phyloP scores from a whole-genome alignment of 2,888 invertebrate genomes.

The Colletes collaris region DNA sequence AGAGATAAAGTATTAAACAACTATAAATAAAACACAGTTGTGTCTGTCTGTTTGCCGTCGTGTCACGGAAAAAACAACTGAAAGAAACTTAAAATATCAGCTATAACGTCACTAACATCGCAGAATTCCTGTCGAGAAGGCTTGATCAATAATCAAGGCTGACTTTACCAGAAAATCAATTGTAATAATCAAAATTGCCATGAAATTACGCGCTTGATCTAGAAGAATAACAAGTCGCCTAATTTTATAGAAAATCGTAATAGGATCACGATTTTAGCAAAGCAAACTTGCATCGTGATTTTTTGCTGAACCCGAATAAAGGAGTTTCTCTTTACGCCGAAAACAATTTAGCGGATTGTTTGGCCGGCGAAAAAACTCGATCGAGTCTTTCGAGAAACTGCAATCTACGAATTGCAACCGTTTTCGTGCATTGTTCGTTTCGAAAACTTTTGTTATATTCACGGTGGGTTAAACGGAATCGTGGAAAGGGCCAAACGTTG shows the following conservation, averaged over 20 bases:
- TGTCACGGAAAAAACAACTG: too few species aligned
- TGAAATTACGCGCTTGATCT: background rate
- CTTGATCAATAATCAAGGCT: too few species aligned
- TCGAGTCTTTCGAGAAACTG: conserved; percentile 21
- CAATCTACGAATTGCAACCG: background rate
- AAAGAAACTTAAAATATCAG: too few species aligned
- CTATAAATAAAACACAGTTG: too few species aligned
- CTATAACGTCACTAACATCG: too few species aligned
- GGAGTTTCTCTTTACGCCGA: background rate
- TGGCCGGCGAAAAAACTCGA: conserved; percentile 12
- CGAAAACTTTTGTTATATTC: conserved; percentile 21
- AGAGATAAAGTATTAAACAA: too few species aligned
- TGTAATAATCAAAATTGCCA: background rate
- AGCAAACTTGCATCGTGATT: conserved; percentile 14
- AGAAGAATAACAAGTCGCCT: too few species aligned
- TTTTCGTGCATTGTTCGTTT: background rate
- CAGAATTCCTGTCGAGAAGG: too few species aligned
- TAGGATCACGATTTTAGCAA: background rate
- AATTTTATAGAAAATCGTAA: background rate
- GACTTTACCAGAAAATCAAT: too few species aligned
- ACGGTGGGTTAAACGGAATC: conserved; percentile 1
- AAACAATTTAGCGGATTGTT: conserved; percentile 1
- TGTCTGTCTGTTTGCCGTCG: too few species aligned
- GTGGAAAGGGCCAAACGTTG: conserved; percentile 14
- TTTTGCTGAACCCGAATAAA: background rate